Conservation (phyloP, 1,140 invertebrate genomes). For the Neodiprion virginianus region DNA sequence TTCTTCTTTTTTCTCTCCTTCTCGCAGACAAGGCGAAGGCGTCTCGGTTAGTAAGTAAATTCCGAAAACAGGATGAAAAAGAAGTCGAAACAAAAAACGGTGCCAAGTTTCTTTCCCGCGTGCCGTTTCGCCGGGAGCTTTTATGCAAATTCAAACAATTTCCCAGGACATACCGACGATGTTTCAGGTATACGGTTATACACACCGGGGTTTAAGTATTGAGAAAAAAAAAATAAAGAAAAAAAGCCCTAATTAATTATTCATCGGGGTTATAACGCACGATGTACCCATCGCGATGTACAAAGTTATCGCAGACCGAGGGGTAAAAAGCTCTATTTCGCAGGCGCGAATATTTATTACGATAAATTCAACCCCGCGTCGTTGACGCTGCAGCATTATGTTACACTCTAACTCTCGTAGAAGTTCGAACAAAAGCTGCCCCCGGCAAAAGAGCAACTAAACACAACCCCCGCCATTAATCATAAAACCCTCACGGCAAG, state of each 20-base stretch:
- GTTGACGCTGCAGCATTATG: not conserved
- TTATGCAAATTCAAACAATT: not conserved
- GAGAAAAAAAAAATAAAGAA: not conserved
- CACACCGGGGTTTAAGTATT: not conserved
- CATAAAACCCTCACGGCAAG: too few species aligned
- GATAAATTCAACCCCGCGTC: not conserved
- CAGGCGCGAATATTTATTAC: not conserved
- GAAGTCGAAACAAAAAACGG: too few species aligned
- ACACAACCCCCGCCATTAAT: too few species aligned
- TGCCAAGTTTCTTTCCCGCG: not conserved
- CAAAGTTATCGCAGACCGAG: not conserved
- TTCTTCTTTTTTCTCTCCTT: too few species aligned
- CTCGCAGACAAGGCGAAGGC: too few species aligned
- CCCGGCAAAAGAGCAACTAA: not conserved
- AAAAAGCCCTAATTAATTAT: constrained; percentile 28
- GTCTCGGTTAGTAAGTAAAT: too few species aligned
- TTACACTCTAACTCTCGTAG: not conserved
- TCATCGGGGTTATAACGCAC: not conserved
- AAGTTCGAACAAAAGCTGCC: not conserved
- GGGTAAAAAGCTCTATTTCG: too few species aligned
- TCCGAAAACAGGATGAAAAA: too few species aligned
- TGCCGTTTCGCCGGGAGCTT: not conserved
- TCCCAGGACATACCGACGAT: not conserved
- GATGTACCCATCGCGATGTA: not conserved
- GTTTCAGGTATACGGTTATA: constrained; percentile 8